Percentiles rank a stretch among this genome's conserved stretches.
Conservation (phyloP, 1,140 invertebrate species). For the Atopsyche davidsoni region DNA sequence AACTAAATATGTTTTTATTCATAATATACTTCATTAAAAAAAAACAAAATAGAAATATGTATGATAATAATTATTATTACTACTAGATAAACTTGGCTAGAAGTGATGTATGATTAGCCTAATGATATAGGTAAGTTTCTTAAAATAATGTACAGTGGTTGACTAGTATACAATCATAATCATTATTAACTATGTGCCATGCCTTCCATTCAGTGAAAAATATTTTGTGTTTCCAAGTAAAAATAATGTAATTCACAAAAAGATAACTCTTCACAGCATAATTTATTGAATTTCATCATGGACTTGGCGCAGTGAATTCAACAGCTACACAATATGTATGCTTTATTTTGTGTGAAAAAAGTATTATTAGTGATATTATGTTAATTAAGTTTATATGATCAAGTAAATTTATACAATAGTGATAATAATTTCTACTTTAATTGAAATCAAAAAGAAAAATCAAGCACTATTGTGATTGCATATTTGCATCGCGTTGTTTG, state of each 20-base stretch:
- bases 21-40: too few relatives aligned
- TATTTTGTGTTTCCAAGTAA: neutral
- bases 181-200: neutral
- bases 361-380: neutral
- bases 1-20: too few relatives aligned
- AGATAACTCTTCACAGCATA: neutral
- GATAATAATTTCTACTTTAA: neutral
- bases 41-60: too few relatives aligned
- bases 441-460: neutral
- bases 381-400: neutral
- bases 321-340: neutral
- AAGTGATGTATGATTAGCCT: too few relatives aligned
- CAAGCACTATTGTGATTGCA: neutral
- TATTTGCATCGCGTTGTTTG: conserved; percentile 33
- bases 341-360: neutral
- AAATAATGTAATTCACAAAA: neutral
- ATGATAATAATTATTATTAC: too few relatives aligned
- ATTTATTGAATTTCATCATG: neutral
- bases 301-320: too few relatives aligned
- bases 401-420: neutral
- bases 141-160: too few relatives aligned
- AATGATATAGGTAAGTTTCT: too few relatives aligned
- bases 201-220: neutral
- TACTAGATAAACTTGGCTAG: too few relatives aligned
- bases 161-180: neutral